Percentiles rank a stretch among this genome's conserved stretches.
phyloP scores from a whole-genome alignment of 2,888 invertebrate genomes.

The Scaptomyza reducta region DNA sequence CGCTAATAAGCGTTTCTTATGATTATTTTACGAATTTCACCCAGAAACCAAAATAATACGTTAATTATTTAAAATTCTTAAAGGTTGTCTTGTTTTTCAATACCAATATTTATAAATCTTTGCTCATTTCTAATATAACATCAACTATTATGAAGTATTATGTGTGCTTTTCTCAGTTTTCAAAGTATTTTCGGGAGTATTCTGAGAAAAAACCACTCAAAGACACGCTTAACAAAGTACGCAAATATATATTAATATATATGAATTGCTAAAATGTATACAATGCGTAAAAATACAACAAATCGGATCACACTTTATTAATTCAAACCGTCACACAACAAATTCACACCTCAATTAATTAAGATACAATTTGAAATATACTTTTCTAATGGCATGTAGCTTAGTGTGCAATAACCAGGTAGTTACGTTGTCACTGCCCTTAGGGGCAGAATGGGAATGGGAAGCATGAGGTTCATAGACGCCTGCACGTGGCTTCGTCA shows the following conservation, averaged over 20 bases:
- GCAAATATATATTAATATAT: neutral
- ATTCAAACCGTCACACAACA: neutral
- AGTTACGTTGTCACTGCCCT: constrained; percentile 19
- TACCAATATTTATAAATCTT: too few relatives aligned
- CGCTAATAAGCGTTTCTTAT: too few relatives aligned
- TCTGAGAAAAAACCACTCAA: neutral
- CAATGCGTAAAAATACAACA: neutral
- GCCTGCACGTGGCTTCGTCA: constrained; percentile 65
- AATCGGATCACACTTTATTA: neutral
- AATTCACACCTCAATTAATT: neutral
- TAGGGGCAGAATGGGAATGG: constrained; percentile 10
- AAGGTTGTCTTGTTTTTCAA: too few relatives aligned
- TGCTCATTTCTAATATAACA: too few relatives aligned
- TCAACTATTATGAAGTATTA: neutral
- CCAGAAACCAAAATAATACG: too few relatives aligned
- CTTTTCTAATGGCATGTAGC: neutral
- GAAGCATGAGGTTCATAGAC: constrained; percentile 25
- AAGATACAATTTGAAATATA: neutral
- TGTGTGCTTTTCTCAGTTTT: neutral
- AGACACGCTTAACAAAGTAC: neutral
- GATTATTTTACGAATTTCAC: too few relatives aligned
- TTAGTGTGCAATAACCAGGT: constrained; percentile 34
- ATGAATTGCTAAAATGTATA: neutral
- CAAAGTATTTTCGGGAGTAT: neutral
- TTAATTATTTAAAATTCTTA: too few relatives aligned